Percentiles rank a stretch among this genome's conserved stretches.
These are phyloP conservation scores for Eptesicus fuscus DNA, from an alignment of 2,113 vertebrate genomes.

Conservation along the genomic window DNA sequence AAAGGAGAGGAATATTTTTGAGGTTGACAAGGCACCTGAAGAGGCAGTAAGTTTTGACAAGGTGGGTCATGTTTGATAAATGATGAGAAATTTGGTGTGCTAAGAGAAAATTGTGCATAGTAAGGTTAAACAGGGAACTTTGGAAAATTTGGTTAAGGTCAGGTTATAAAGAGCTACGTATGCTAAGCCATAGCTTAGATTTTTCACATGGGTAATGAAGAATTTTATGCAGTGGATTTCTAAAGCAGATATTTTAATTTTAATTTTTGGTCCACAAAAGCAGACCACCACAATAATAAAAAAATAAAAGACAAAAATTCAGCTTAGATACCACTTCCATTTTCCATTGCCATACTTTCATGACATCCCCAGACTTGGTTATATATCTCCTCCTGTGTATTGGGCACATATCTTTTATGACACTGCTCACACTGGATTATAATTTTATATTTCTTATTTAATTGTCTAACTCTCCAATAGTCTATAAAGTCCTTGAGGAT, in stretches of 20 bases:
- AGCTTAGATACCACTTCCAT: background rate
- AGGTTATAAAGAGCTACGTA: background rate
- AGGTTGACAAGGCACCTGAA: background rate
- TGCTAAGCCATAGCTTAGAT: background rate
- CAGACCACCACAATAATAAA: background rate
- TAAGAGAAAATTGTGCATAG: background rate
- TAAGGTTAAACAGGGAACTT: background rate
- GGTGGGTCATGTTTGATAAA: background rate
- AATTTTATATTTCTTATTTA: background rate
- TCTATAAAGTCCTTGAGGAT: background rate
- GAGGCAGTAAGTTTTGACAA: background rate
- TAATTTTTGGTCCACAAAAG: background rate
- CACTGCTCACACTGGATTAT: background rate
- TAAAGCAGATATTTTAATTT: background rate
- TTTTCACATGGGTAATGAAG: background rate
- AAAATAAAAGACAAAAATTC: background rate
- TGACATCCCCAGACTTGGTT: background rate
- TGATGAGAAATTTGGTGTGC: background rate
- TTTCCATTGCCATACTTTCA: background rate
- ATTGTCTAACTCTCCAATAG: background rate
- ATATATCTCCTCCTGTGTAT: background rate
- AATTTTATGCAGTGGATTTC: background rate
- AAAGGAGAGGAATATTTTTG: background rate
- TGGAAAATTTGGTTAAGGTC: background rate
- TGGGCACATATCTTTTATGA: background rate